Evolutionary conservation across 1,140 invertebrate genomes (phyloP).

Genomic region (Drosophila ercepeae): DNA sequence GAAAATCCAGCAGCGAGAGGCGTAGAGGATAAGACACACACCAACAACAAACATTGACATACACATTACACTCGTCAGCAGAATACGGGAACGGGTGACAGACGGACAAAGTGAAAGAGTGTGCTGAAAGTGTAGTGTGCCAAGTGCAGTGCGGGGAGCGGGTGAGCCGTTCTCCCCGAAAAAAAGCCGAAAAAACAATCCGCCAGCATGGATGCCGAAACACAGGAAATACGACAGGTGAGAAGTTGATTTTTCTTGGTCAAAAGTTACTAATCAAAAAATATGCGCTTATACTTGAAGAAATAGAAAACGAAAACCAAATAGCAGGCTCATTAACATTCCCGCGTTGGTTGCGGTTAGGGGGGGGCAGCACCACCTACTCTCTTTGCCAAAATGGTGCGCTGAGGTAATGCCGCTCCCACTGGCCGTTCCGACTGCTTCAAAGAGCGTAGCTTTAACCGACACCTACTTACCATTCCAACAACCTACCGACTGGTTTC

Average conservation of each 20-base stretch:
- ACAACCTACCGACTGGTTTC: constrained; percentile 60
- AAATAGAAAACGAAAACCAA: constrained; percentile 52
- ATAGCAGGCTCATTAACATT: constrained; percentile 75
- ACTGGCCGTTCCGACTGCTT: constrained; percentile 19
- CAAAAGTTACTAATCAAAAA: constrained; percentile 10
- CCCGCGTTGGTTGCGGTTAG: constrained; percentile 41
- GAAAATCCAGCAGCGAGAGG: constrained; percentile 60
- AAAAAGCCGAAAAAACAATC: constrained; percentile 13
- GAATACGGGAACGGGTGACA: constrained; percentile 24
- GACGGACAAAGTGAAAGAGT: constrained; percentile 41
- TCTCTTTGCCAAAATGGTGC: constrained; percentile 80
- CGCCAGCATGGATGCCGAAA: constrained; percentile 77
- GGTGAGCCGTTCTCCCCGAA: constrained; percentile 6
- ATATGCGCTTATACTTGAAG: constrained; percentile 37
- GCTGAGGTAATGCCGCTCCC: constrained; percentile 70
- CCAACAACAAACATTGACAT: constrained; percentile 11
- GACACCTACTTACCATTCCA: constrained; percentile 72
- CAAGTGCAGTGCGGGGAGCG: constrained; percentile 70
- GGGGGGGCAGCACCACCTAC: constrained; percentile 51
- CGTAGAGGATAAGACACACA: constrained; percentile 20
- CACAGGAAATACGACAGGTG: constrained; percentile 83
- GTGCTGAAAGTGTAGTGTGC: constrained; percentile 71
- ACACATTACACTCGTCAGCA: constrained; percentile 42
- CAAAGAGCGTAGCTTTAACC: constrained; percentile 45
- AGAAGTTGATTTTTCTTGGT: constrained; percentile 30